A percentile compares a stretch with the other conserved stretches of the same genome.
Evolutionary conservation across 2,113 vertebrate species (phyloP).

Genomic region (Numida meleagris): DNA sequence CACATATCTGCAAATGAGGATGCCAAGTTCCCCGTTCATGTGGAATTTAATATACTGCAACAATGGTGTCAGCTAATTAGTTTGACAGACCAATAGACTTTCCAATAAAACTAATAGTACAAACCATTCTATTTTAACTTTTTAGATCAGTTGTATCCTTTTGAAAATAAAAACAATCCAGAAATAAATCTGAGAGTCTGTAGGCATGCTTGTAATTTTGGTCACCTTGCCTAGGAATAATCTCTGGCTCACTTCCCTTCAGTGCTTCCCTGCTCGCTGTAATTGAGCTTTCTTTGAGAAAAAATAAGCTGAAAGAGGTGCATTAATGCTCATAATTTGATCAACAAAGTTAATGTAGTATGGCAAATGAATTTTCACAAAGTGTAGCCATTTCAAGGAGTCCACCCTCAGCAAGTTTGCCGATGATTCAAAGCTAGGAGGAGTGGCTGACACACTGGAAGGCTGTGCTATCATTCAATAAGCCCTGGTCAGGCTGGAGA

Average conservation of each 20-base stretch:
- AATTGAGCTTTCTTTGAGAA: neutral
- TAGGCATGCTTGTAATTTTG: slow-evolving; percentile 24
- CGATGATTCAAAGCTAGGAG: too few species aligned
- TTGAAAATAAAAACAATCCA: slow-evolving; percentile 33
- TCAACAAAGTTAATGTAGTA: neutral
- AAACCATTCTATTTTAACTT: slow-evolving; percentile 21
- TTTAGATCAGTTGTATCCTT: slow-evolving; percentile 36
- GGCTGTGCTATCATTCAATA: too few species aligned
- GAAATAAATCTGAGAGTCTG: neutral
- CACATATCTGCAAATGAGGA: neutral
- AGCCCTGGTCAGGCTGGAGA: too few species aligned
- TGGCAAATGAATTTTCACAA: neutral
- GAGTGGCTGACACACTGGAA: too few species aligned
- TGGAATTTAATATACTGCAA: slow-evolving; percentile 61
- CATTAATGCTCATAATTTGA: neutral
- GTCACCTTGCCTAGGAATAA: slow-evolving; percentile 4
- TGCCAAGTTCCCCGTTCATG: slow-evolving; percentile 57
- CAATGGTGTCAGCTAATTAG: slow-evolving; percentile 55
- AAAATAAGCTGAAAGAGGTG: neutral
- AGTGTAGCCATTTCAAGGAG: neutral
- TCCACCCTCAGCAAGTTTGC: too few species aligned
- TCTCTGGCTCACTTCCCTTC: slow-evolving; percentile 9
- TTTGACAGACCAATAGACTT: slow-evolving; percentile 58
- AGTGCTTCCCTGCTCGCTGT: neutral
- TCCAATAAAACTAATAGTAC: slow-evolving; percentile 4